phyloP scores from a whole-genome alignment of 2,888 invertebrate species.

The Reticulitermes lucifugus region DNA sequence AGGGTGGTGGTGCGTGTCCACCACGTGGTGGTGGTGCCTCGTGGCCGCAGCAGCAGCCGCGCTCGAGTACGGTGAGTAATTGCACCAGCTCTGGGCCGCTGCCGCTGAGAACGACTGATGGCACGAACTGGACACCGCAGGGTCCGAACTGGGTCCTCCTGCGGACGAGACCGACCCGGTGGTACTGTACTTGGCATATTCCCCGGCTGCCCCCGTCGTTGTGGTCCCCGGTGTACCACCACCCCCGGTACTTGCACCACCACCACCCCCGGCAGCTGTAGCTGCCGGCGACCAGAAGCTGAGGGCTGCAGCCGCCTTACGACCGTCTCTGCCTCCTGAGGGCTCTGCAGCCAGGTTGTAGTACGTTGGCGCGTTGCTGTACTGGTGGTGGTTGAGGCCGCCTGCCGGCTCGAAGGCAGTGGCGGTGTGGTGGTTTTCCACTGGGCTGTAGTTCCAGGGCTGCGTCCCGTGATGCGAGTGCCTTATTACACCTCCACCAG shows the following conservation, averaged over 20 bases:
- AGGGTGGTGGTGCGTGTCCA: slow-evolving; percentile 69
- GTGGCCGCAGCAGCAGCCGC: slow-evolving; percentile 61
- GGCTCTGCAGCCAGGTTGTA: slow-evolving; percentile 78
- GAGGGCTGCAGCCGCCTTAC: slow-evolving; percentile 65
- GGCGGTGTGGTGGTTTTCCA: slow-evolving; percentile 66
- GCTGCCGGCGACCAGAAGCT: slow-evolving; percentile 79
- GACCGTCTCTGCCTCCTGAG: slow-evolving; percentile 69
- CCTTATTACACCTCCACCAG: slow-evolving; percentile 77
- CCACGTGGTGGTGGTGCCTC: slow-evolving; percentile 69
- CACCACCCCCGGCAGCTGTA: slow-evolving; percentile 57
- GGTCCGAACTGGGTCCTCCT: slow-evolving; percentile 70
- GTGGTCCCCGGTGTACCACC: slow-evolving; percentile 45
- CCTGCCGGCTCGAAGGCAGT: slow-evolving; percentile 69
- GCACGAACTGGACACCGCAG: slow-evolving; percentile 68
- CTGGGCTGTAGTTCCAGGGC: slow-evolving; percentile 79
- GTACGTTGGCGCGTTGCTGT: slow-evolving; percentile 78
- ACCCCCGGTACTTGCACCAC: slow-evolving; percentile 51
- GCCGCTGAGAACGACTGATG: slow-evolving; percentile 73
- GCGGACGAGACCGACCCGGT: slow-evolving; percentile 66
- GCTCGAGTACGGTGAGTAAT: slow-evolving; percentile 71
- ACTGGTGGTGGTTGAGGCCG: slow-evolving; percentile 71
- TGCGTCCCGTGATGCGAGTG: slow-evolving; percentile 73
- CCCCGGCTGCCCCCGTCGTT: slow-evolving; percentile 33
- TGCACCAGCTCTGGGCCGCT: slow-evolving; percentile 75
- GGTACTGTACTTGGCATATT: slow-evolving; percentile 47